These are phyloP conservation scores for Upupa epops DNA, from an alignment of 2,113 vertebrate species.

Conservation along the genomic window DNA sequence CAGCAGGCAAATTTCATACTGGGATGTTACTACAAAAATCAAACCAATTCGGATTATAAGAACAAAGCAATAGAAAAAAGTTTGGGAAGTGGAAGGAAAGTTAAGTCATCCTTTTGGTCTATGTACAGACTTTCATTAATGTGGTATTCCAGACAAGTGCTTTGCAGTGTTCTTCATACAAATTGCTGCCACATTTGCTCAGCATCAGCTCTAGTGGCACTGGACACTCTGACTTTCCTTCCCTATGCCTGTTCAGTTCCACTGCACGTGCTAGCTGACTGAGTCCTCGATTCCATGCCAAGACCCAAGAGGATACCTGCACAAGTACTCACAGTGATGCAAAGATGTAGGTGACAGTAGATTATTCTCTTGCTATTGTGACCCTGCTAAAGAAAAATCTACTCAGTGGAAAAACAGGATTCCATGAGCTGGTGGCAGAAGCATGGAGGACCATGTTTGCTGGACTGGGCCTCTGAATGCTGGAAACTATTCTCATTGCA, in stretches of 20 bases:
- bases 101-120: neutral
- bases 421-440: neutral
- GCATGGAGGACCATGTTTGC: neutral
- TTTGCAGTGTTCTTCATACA: neutral
- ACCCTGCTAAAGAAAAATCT: neutral
- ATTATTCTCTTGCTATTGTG: neutral
- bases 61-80: neutral
- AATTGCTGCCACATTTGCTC: neutral
- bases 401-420: neutral
- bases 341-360: neutral
- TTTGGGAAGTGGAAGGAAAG: neutral
- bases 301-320: neutral
- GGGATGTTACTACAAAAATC: neutral
- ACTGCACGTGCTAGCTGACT: neutral
- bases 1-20: neutral
- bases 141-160: neutral
- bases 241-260: neutral
- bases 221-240: neutral
- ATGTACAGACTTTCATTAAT: neutral
- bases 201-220: neutral
- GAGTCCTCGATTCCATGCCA: fast-evolving
- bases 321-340: neutral
- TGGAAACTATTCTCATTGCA: neutral
- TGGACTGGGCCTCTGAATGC: neutral
- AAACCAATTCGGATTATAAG: neutral